Conservation (phyloP, 2,113 vertebrate species). For the Mus spicilegus region DNA sequence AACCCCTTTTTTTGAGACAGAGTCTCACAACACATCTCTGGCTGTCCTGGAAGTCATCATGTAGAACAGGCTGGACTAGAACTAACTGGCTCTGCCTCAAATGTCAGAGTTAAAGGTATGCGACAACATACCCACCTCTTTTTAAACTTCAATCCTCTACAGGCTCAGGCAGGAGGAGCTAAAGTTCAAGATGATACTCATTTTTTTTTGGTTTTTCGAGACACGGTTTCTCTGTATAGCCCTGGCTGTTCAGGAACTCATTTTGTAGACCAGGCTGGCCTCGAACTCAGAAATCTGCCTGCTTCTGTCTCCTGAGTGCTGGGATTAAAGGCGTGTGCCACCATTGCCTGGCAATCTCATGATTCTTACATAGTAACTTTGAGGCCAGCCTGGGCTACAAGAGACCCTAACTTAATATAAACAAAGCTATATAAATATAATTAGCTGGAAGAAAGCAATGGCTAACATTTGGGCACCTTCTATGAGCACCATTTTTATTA, state of each 20-base stretch:
- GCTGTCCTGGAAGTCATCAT: background rate
- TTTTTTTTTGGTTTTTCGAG: too few relatives aligned
- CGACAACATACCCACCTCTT: background rate
- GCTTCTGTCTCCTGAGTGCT: too few relatives aligned
- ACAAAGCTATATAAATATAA: background rate
- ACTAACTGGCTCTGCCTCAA: background rate
- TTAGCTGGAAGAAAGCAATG: background rate
- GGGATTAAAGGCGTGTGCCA: too few relatives aligned
- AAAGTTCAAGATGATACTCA: background rate
- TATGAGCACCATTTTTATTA: background rate
- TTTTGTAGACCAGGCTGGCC: too few relatives aligned
- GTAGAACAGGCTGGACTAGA: background rate
- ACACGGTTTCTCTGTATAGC: too few relatives aligned
- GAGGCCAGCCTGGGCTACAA: background rate
- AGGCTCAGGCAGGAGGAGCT: background rate
- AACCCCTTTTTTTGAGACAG: background rate
- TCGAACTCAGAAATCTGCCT: too few relatives aligned
- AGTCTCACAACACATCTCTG: background rate
- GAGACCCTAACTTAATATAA: background rate
- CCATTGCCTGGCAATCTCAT: too few relatives aligned
- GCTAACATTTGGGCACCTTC: background rate
- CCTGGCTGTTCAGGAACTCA: too few relatives aligned
- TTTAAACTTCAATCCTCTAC: background rate
- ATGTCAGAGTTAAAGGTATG: background rate
- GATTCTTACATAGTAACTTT: background rate